These are phyloP conservation scores for Thaumetopoea pityocampa DNA, from an alignment of 1,140 invertebrate genomes.

Conservation along the genomic window DNA sequence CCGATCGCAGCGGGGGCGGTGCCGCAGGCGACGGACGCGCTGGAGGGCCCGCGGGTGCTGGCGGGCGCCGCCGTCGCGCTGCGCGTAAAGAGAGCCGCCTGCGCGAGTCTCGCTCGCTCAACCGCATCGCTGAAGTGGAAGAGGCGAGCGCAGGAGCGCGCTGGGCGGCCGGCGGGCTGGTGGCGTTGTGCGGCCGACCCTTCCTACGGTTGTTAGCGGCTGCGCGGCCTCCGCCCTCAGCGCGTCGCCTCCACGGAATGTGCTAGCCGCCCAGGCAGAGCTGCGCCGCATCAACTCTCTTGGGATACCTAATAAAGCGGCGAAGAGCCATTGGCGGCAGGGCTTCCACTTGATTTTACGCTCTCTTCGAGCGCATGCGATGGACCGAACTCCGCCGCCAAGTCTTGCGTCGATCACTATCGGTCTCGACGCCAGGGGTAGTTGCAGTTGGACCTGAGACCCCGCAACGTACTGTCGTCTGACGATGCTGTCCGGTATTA, in stretches of 20 bases:
- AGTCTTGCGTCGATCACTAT: not conserved
- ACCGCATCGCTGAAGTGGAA: conserved; percentile 84
- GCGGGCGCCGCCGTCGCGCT: conserved; percentile 71
- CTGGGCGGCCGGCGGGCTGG: conserved; percentile 47
- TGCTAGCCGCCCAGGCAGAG: conserved; percentile 46
- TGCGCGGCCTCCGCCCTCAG: conserved; percentile 40
- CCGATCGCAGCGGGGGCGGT: conserved; percentile 25
- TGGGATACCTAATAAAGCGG: too few species aligned
- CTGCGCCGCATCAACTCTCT: too few species aligned
- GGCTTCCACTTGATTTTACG: too few species aligned
- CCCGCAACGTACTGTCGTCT: too few species aligned
- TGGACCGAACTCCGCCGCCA: not conserved
- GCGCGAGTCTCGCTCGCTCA: conserved; percentile 87
- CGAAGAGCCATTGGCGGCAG: too few species aligned
- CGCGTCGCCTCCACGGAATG: conserved; percentile 53
- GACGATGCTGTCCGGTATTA: too few species aligned
- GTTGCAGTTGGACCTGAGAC: too few species aligned
- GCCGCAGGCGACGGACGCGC: conserved; percentile 36
- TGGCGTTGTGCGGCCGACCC: conserved; percentile 56
- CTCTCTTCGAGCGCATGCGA: not conserved
- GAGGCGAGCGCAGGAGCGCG: conserved; percentile 47
- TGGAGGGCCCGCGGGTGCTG: conserved; percentile 28
- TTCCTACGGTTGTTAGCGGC: conserved; percentile 50
- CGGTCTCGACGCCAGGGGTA: not conserved
- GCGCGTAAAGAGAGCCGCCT: conserved; percentile 80